Evolutionary conservation across 2,797 vertebrate species (phyloP).

Genomic region (Sebastes minor): DNA sequence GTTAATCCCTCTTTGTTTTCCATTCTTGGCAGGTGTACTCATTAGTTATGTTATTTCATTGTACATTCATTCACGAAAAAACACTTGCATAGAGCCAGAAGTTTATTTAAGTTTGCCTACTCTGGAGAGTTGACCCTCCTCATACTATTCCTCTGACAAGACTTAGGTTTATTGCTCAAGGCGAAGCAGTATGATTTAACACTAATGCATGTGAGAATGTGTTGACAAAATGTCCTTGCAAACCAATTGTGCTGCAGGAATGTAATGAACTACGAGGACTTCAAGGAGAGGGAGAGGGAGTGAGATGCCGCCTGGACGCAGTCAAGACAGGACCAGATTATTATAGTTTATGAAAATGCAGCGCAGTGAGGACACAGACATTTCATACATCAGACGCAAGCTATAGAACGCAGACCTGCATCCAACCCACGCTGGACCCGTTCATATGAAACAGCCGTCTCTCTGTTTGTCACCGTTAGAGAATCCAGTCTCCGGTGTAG

Average conservation of each 20-base stretch:
- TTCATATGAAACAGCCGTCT: too few species aligned
- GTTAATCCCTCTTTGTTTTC: conserved; percentile 40
- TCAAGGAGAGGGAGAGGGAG: not conserved
- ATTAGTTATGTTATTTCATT: conserved; percentile 63
- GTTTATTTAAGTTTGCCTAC: conserved; percentile 53
- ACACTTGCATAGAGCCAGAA: conserved; percentile 26
- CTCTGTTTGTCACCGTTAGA: too few species aligned
- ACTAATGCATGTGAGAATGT: conserved; percentile 25
- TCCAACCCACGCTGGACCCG: too few species aligned
- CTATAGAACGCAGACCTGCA: not conserved
- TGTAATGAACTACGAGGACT: not conserved
- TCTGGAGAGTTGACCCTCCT: conserved; percentile 31
- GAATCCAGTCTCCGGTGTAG: too few species aligned
- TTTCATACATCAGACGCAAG: not conserved
- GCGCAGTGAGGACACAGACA: too few species aligned
- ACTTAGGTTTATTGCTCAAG: conserved; percentile 21
- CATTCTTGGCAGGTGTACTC: conserved; percentile 57
- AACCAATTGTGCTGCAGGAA: conserved; percentile 17
- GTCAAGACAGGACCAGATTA: not conserved
- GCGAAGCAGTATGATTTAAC: conserved; percentile 26
- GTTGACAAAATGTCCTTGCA: conserved; percentile 21
- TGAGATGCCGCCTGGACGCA: not conserved
- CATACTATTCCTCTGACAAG: conserved; percentile 18
- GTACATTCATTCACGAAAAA: conserved; percentile 50
- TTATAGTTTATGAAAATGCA: not conserved